Evolutionary conservation across 92 coral and sea anemone species (phyloP), one percentile per base, ranked within the genome.

Genomic region (Bergia puertoricense): DNA sequence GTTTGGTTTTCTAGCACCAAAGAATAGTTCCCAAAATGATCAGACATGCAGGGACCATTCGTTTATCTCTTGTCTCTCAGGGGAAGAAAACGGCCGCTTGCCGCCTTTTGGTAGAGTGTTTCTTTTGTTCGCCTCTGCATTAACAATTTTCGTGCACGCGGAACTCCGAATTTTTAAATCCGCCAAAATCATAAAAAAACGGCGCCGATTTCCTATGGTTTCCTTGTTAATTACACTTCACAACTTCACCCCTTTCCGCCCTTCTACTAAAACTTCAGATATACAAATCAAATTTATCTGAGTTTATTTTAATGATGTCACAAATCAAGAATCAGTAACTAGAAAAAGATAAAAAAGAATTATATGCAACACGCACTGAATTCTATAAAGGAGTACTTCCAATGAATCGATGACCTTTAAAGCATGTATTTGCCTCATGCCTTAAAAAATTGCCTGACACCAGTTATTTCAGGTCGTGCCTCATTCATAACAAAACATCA

Each of bases 41-140:
- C 89, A 91, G 93, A 91, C 93, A 91, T 91, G 89, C 91, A 74
- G 93, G 93, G 91, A 72, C 93, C 93, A 23, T 48, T 45, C 65
- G n/a, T 80, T 85, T 88, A 81, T 89, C 93, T 77, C 74, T 85
- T 91, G 91, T 85, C 89, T 81, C 81, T 57, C 65, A 6, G 16
- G 87, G 65, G 44, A 84, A 84, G 79, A 84, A 43, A 51, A 45
- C 43, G 4, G n/a, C 76, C 56, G 88, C 37, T 80, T 74, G 90
- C 93, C 93, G 91, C 89, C 79, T 79, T 30, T 85, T 84, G 59
- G 30, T 41, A 40, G 57, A 68, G 38, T 15, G 65, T 7, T 68
- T 30, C 36, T 43, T 84, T 84, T 84, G 87, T 84, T 84, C 71
- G 77, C 79, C 72, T 69, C 54, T 68, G 87, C 71, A 71, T 84